Conservation (phyloP, 2,888 invertebrate species). For the Micoletzkya japonica region DNA sequence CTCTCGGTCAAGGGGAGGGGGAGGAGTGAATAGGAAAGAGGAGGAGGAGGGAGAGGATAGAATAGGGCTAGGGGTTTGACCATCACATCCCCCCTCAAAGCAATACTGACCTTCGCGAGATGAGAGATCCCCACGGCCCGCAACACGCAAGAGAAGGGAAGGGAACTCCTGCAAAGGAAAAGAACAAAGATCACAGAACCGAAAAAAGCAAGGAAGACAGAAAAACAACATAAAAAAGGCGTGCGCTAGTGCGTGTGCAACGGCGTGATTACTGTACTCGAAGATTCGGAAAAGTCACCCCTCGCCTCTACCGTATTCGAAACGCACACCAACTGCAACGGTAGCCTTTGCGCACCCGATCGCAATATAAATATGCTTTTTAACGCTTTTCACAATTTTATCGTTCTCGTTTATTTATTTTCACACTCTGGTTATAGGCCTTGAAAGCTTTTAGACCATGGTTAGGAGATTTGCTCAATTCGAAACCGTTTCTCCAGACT, state of each 20-base stretch:
- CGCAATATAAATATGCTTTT: background rate
- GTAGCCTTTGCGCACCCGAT: too few species aligned
- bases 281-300: too few species aligned
- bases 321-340: too few species aligned
- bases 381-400: background rate
- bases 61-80: background rate
- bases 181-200: background rate
- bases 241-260: too few species aligned
- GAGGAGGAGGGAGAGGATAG: background rate
- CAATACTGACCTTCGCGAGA: constrained; percentile 8
- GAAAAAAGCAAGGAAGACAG: background rate
- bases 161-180: background rate
- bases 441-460: background rate
- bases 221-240: background rate
- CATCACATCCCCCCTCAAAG: background rate
- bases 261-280: too few species aligned
- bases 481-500: too few species aligned
- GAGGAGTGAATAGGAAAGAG: background rate
- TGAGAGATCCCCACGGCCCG: background rate
- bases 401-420: background rate
- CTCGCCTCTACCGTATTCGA: too few species aligned
- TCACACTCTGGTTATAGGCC: too few species aligned
- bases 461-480: too few species aligned
- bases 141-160: background rate
- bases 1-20: background rate